Conservation (phyloP, 2,113 vertebrate species). For the Otis tarda region DNA sequence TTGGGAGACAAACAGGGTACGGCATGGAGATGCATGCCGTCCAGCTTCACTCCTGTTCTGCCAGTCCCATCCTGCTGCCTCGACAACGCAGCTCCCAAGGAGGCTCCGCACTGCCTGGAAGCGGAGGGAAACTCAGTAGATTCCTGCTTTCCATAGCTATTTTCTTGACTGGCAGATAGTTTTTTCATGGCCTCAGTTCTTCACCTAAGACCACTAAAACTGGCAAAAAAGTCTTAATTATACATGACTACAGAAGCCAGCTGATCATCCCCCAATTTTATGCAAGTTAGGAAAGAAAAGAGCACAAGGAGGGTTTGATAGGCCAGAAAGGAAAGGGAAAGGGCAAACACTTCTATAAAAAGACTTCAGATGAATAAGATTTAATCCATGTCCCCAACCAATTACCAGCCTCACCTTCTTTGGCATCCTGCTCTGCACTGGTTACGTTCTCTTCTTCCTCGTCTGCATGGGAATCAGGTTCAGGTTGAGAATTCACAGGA, state of each 20-base stretch:
- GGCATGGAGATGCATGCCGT: neutral
- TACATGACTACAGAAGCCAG: neutral
- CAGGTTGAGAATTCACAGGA: slow-evolving; percentile 66
- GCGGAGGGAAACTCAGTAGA: neutral
- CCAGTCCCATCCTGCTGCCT: neutral
- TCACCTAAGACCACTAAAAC: neutral
- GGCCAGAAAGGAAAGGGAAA: neutral
- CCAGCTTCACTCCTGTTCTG: neutral
- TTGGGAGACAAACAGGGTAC: neutral
- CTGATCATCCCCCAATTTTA: neutral
- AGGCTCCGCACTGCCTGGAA: neutral
- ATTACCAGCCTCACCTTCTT: slow-evolving; percentile 49
- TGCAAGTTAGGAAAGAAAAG: neutral
- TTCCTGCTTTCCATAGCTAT: neutral
- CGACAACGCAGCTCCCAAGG: neutral
- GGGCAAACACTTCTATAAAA: neutral
- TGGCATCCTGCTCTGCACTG: neutral
- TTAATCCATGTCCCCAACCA: neutral
- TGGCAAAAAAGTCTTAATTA: neutral
- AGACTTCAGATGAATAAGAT: neutral
- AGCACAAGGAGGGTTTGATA: neutral
- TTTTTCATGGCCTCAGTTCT: neutral
- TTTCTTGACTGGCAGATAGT: neutral
- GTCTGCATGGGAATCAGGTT: slow-evolving; percentile 70
- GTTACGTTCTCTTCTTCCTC: slow-evolving; percentile 66